These are phyloP conservation scores for Oryzias dopingdopingensis DNA, from an alignment of 2,797 vertebrate species.

Conservation along the genomic window DNA sequence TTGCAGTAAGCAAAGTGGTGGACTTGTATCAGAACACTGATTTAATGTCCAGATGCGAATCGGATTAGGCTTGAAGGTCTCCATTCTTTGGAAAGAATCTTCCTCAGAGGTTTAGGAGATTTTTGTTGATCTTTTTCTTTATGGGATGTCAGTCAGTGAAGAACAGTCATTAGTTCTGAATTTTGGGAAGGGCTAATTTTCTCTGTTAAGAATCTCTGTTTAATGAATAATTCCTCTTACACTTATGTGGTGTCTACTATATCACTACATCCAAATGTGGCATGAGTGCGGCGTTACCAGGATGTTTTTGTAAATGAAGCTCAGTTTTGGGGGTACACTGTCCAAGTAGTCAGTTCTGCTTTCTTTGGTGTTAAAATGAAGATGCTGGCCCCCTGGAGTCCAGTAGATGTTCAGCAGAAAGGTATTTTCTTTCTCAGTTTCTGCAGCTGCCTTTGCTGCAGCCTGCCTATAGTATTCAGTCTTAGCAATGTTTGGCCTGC, in stretches of 20 bases:
- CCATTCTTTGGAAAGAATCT: too few species aligned
- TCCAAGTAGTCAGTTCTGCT: slow-evolving; percentile 32
- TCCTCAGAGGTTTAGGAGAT: too few species aligned
- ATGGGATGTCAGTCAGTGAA: too few species aligned
- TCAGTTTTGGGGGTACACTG: slow-evolving; percentile 12
- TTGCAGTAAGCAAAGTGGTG: too few species aligned
- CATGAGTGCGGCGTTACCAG: slow-evolving; percentile 54
- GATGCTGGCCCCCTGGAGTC: slow-evolving; percentile 58
- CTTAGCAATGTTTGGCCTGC: slow-evolving; percentile 66
- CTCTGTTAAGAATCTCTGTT: too few species aligned
- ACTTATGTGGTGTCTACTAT: not conserved
- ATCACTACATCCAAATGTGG: slow-evolving; percentile 58
- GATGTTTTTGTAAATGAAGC: slow-evolving; percentile 56
- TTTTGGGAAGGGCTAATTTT: too few species aligned
- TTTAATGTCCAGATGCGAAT: too few species aligned
- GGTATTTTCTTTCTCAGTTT: slow-evolving; percentile 82
- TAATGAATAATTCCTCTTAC: too few species aligned
- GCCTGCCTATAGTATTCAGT: slow-evolving; percentile 69
- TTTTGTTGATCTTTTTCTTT: too few species aligned
- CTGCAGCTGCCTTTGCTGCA: slow-evolving; percentile 79
- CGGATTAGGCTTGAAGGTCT: too few species aligned
- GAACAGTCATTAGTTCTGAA: too few species aligned
- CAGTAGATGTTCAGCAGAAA: slow-evolving; percentile 61
- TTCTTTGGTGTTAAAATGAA: slow-evolving; percentile 55
- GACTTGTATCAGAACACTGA: too few species aligned